These are phyloP conservation scores for zebrafish (Danio rerio) DNA, from an alignment of 2,113 vertebrate species.

Conservation along the genomic window DNA sequence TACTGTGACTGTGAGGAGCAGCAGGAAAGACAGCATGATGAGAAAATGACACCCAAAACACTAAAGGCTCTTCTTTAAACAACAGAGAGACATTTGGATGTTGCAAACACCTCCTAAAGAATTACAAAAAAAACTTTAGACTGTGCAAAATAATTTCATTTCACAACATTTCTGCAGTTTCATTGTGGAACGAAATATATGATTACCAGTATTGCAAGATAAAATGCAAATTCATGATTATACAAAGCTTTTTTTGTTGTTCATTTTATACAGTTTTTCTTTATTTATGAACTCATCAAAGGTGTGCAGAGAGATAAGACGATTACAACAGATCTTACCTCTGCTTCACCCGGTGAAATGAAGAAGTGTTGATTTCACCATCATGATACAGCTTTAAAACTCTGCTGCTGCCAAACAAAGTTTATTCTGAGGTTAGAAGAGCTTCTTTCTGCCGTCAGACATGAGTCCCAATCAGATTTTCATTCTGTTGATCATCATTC, in stretches of 20 bases:
- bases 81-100: not conserved
- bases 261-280: too few species aligned
- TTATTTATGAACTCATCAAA: too few species aligned
- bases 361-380: too few species aligned
- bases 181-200: too few species aligned
- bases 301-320: not conserved
- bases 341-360: not conserved
- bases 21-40: slow-evolving; percentile 61
- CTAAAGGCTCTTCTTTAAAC: slow-evolving; percentile 37
- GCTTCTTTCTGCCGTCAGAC: not conserved
- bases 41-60: not conserved
- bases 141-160: too few species aligned
- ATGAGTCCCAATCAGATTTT: slow-evolving; percentile 19
- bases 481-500: slow-evolving; percentile 41
- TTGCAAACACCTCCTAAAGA: not conserved
- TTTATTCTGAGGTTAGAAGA: not conserved
- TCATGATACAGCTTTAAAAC: not conserved
- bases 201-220: too few species aligned
- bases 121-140: not conserved
- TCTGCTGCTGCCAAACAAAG: not conserved
- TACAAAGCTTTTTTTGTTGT: too few species aligned
- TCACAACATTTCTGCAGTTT: too few species aligned
- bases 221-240: too few species aligned
- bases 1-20: slow-evolving; percentile 63
- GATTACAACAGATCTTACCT: not conserved